Conservation (phyloP, 2,113 vertebrate species). For the Indicator indicator region DNA sequence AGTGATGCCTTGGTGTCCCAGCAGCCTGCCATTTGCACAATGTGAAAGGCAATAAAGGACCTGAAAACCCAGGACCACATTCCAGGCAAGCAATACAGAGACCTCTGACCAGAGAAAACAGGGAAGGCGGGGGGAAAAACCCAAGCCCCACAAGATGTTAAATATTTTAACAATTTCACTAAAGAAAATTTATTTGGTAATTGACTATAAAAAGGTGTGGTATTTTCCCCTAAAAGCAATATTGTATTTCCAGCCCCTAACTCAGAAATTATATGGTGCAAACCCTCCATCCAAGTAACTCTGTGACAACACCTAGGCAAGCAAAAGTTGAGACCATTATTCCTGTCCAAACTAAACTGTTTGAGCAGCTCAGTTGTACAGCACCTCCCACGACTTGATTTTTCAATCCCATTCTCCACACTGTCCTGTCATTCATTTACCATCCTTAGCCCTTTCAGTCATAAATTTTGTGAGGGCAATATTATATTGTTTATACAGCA, state of each 20-base stretch:
- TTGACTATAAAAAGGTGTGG: background rate
- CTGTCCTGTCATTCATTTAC: background rate
- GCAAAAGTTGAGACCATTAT: background rate
- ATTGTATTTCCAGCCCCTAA: background rate
- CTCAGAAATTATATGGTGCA: background rate
- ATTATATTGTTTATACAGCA: background rate
- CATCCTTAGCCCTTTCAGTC: background rate
- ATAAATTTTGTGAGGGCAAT: background rate
- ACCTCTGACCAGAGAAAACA: background rate
- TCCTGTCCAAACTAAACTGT: background rate
- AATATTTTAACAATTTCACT: constrained; percentile 24
- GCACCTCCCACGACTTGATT: background rate
- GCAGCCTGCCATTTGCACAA: background rate
- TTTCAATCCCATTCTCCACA: background rate
- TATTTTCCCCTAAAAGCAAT: background rate
- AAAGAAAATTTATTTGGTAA: background rate
- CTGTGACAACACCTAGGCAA: background rate
- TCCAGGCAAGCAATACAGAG: background rate
- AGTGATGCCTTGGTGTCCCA: background rate
- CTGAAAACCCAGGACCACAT: background rate
- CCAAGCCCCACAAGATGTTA: background rate
- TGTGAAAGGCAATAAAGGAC: background rate
- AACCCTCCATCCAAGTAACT: background rate
- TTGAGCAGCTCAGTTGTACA: background rate
- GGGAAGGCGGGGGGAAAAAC: background rate